Base-by-base conservation (phyloP, 1,140 invertebrate species). In the Lepidotrigona ventralis region DNA sequence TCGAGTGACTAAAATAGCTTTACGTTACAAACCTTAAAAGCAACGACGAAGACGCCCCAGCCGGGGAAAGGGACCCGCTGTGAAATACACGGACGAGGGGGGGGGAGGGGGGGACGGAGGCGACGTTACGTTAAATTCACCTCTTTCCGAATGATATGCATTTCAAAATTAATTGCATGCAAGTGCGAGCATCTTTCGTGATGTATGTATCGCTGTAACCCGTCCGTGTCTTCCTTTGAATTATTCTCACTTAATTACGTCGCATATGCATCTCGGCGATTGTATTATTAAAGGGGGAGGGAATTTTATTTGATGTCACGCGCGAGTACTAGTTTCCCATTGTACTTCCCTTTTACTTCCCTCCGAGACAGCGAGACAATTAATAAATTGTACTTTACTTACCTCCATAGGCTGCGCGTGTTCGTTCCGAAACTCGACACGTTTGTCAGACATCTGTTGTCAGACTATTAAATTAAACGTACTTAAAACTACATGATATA, bases 111-210 rank as follows among this genome's bases (percentile, higher is more conserved):
- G 51, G n/a, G 21, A 26, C 51, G 54, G 66, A 2, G 33, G 23
- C 23, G 12, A 12, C 54, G 54, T 82, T 69, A 70, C 75, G n/a
- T 29, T 83, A 83, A 83, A 78, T 83, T 78, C 53, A 54, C 81
- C 75, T 77, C 66, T 78, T 83, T 77, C 75, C 46, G 60, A 78
- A 83, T 78, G 66, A 63, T 83, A 78, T 26, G 81, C 26, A 56
- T 83, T 83, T 83, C 81, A 71, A 46, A 63, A 83, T 83, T 83
- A 83, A 83, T 83, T 83, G 81, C 81, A 56, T 54, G 33, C 71
- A 69, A 81, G 72, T 66, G 75, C 74, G 75, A 83, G 66, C 66
- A 70, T 66, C 75, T 78, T 70, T 78, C 81, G n/a, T 51, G 74
- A 78, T 76, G 58, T 68, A 69, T 82, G 58, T 68, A 69, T 82